Evolutionary conservation across 2,888 invertebrate genomes (phyloP).

Genomic region (Cephus rjabovi): DNA sequence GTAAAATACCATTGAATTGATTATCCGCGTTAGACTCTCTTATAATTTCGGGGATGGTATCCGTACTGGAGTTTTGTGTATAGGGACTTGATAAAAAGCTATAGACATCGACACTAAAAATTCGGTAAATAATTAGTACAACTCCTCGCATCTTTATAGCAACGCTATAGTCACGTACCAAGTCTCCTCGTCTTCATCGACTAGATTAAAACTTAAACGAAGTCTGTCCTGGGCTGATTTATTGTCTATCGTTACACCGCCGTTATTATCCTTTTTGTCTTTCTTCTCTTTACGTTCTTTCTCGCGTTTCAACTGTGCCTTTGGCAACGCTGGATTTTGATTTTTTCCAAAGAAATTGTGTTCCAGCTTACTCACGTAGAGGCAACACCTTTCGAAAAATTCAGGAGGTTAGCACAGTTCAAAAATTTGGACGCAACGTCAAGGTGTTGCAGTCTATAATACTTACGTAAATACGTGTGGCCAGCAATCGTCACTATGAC

Average conservation of each 20-base stretch:
- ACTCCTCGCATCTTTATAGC: conserved; percentile 2
- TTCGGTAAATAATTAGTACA: conserved; percentile 18
- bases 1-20: conserved; percentile 72
- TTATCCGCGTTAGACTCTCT: conserved; percentile 70
- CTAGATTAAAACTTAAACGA: conserved; percentile 72
- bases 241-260: conserved; percentile 65
- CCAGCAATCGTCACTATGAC: conserved; percentile 95
- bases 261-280: conserved; percentile 66
- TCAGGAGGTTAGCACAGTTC: neutral
- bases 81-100: conserved; percentile 81
- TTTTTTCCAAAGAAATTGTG: conserved; percentile 90
- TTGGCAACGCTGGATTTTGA: conserved; percentile 75
- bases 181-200: conserved; percentile 80
- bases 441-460: neutral
- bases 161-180: conserved; percentile 69
- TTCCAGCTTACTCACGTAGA: conserved; percentile 92
- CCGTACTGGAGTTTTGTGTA: conserved; percentile 68
- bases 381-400: conserved; percentile 75
- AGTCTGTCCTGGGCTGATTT: conserved; percentile 74
- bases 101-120: conserved; percentile 83
- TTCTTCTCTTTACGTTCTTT: conserved; percentile 70
- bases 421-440: neutral
- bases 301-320: conserved; percentile 76
- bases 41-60: conserved; percentile 79
- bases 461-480: conserved; percentile 86